These are phyloP conservation scores for Mythimna albipuncta DNA, from an alignment of 2,888 invertebrate genomes.

Conservation along the genomic window DNA sequence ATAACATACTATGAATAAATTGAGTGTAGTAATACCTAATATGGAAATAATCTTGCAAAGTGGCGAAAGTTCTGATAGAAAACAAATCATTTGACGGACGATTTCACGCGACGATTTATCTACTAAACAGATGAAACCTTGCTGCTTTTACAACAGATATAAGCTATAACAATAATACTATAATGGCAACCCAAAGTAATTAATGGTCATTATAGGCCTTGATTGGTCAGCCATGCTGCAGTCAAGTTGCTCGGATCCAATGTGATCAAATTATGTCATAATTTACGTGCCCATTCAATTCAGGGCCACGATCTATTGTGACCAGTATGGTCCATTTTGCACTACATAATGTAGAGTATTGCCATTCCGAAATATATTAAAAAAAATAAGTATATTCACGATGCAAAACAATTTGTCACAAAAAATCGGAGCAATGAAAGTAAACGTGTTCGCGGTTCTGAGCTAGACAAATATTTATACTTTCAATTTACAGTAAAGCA, in stretches of 20 bases:
- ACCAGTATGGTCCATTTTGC: slow-evolving; percentile 27
- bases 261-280: slow-evolving; percentile 59
- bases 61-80: slow-evolving; percentile 59
- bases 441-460: slow-evolving; percentile 49
- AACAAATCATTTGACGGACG: slow-evolving; percentile 42
- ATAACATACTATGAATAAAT: slow-evolving; percentile 37
- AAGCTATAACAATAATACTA: slow-evolving; percentile 9
- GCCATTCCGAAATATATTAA: slow-evolving; percentile 20
- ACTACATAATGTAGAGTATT: slow-evolving; percentile 23
- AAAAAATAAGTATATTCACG: slow-evolving; percentile 17
- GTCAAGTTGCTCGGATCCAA: slow-evolving; percentile 33
- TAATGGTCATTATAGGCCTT: slow-evolving; percentile 29
- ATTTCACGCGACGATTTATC: slow-evolving; percentile 46
- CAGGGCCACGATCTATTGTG: slow-evolving; percentile 55
- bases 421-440: slow-evolving; percentile 59
- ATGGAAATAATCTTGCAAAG: slow-evolving; percentile 55
- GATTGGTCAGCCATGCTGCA: slow-evolving; percentile 31
- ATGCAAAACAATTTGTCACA: slow-evolving; percentile 42
- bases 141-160: slow-evolving; percentile 7
- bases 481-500: slow-evolving; percentile 51
- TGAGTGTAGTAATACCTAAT: slow-evolving; percentile 36
- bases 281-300: slow-evolving; percentile 45
- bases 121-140: slow-evolving; percentile 6
- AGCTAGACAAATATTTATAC: slow-evolving; percentile 51
- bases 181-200: slow-evolving; percentile 15